These are phyloP conservation scores for Cephalotes varians DNA, from an alignment of 2,888 invertebrate species.

Conservation along the genomic window DNA sequence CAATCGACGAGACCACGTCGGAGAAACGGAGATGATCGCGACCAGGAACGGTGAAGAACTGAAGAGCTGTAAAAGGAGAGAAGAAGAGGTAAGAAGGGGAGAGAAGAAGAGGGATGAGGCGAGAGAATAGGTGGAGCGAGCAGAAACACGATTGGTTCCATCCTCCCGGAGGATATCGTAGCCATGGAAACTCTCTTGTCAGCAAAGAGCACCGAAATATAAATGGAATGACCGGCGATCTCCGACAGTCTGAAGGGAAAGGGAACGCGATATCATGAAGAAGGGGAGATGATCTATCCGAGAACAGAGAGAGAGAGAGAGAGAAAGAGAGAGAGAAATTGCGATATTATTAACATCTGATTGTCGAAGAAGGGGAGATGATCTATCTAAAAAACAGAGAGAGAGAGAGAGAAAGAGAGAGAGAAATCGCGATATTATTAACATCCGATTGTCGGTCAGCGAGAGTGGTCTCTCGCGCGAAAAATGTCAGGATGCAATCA, in stretches of 20 bases:
- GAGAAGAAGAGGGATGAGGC: conserved; percentile 52
- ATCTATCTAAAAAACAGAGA: conserved; percentile 36
- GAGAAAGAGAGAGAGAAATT: conserved; percentile 52
- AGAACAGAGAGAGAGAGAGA: conserved; percentile 18
- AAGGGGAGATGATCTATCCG: conserved; percentile 49
- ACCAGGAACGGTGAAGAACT: background rate
- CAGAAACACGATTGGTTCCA: conserved; percentile 78
- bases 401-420: no score
- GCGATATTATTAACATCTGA: conserved; percentile 47
- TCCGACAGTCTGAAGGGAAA: conserved; percentile 1
- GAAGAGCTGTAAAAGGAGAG: background rate
- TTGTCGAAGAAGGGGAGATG: conserved; percentile 49
- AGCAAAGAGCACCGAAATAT: conserved; percentile 62
- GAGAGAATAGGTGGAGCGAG: conserved; percentile 79
- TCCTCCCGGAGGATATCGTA: conserved; percentile 79
- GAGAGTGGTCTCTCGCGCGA: background rate
- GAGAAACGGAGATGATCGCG: conserved; percentile 52
- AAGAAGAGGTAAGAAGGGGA: background rate
- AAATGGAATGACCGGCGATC: conserved; percentile 65
- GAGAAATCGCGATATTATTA: conserved; percentile 52
- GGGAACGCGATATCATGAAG: conserved; percentile 29
- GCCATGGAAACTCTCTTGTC: conserved; percentile 79
- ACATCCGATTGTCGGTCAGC: conserved; percentile 36
- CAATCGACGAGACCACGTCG: conserved; percentile 71
- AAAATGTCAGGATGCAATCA: background rate